These are phyloP conservation scores for Hermaeophaga mercurialis DNA, from an alignment of 2,888 invertebrate genomes.

Conservation along the genomic window DNA sequence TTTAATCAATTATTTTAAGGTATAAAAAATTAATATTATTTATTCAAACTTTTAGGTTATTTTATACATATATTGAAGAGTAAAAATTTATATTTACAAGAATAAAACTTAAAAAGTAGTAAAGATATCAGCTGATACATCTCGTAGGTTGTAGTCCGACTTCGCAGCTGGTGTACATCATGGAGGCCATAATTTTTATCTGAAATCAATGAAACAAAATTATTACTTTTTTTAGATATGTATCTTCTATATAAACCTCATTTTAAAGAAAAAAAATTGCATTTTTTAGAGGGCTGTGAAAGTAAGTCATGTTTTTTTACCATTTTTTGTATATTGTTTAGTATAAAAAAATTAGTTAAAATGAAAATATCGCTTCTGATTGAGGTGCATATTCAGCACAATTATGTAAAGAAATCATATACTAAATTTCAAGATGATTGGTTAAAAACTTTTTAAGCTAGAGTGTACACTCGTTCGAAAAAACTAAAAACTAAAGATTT, in stretches of 20 bases:
- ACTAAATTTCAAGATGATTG: slow-evolving; percentile 1
- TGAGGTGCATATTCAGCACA: background rate
- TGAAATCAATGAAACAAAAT: background rate
- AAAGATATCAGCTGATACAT: background rate
- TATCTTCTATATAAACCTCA: background rate
- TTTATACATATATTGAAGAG: background rate
- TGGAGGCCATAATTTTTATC: background rate
- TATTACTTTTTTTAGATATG: background rate
- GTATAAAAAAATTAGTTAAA: background rate
- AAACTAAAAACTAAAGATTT: background rate
- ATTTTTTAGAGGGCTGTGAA: background rate
- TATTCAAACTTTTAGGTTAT: background rate
- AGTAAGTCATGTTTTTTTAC: background rate
- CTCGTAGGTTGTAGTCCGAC: background rate
- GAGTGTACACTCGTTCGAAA: background rate
- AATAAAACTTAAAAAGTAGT: background rate
- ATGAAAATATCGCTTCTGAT: background rate
- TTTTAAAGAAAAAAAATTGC: background rate
- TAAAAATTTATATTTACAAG: background rate
- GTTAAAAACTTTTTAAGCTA: slow-evolving; percentile 2
- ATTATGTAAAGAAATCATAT: background rate
- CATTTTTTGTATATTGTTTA: background rate
- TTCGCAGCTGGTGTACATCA: background rate
- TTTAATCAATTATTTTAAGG: background rate
- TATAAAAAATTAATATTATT: background rate